Evolutionary conservation across 2,797 vertebrate genomes (phyloP), one percentile per base, ranked within the genome.

Genomic region (Momotus momota): DNA sequence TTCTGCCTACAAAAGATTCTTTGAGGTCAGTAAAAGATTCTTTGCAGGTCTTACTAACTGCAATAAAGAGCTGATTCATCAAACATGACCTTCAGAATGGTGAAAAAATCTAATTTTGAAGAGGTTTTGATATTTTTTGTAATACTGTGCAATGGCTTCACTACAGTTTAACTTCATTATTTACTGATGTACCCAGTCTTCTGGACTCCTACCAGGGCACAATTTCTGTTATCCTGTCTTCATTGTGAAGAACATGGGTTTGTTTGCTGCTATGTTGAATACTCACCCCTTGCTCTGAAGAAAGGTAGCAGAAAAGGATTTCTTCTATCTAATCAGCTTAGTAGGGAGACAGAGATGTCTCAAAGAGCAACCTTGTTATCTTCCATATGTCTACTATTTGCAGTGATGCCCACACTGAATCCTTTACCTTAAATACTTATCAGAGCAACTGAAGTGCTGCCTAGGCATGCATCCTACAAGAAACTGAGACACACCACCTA

Each of bases 1-100:
- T 54, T 54, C 52, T 71, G 26, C 33, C 46, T 92, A 23, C 78
- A 87, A 86, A 6, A 33, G 26, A 25, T 49, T 49, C 26, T 51
- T 15, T 14, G 25, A 49, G 48, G 48, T 25, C 65, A 87, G 26
- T 83, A 74, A 46, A 79, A 22, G 9, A 20, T 40, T 27, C 22
- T 80, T 81, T 82, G 48, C 48, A 77, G 52, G 29, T 71, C 61
- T 90, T 55, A 64, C 22, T 12, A 65, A 38, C 16, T 62, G 21
- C 10, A 67, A 14, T 31, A 91, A 84, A 27, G 31, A 83, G 38
- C 26, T 79, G 40, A 81, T 81, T 88, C 65, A 93, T 83, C 61
- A 93, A 67, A 90, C 41, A 46, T 54, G 8, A 4, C 51, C 87
- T 86, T 78, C 16, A 55, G 45, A 20, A n/a, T 41, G n/a, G 23